Evolutionary conservation across 2,888 invertebrate genomes (phyloP).

Genomic region (Mythimna vitellina): DNA sequence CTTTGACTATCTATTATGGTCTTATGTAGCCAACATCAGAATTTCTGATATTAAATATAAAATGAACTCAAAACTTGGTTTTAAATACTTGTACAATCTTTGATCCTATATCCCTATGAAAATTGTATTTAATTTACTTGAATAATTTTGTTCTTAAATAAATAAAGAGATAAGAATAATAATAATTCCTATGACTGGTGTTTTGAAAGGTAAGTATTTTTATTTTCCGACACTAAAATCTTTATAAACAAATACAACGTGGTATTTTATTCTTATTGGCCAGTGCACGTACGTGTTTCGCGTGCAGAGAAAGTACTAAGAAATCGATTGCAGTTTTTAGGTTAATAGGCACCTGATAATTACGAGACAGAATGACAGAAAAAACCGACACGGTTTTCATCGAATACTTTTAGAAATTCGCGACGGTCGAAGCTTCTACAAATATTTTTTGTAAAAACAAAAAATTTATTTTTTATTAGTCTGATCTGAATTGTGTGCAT

Average conservation of each 20-base stretch:
- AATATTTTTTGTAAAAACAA: constrained; percentile 56
- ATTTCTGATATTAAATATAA: no score
- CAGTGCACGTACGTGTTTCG: constrained; percentile 33
- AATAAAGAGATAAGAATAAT: no score
- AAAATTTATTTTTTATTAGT: constrained; percentile 44
- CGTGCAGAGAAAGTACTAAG: constrained; percentile 64
- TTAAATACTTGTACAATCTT: no score
- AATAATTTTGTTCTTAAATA: no score
- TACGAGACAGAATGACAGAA: constrained; percentile 56
- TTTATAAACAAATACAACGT: constrained; percentile 23
- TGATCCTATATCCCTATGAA: no score
- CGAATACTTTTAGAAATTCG: constrained; percentile 56
- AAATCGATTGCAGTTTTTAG: constrained; percentile 61
- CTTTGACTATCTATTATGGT: no score
- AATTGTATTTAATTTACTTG: no score
- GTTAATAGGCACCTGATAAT: constrained; percentile 64
- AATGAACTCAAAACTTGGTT: no score
- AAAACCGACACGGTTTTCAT: constrained; percentile 62
- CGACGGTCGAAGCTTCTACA: constrained; percentile 52
- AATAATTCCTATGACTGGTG: background rate
- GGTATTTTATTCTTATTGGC: constrained; percentile 44
- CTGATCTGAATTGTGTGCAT: constrained; percentile 23
- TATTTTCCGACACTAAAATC: constrained; percentile 15
- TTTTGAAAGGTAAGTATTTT: background rate
- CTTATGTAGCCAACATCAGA: no score